Evolutionary conservation across 2,797 vertebrate genomes (phyloP).

Genomic region (Fratercula arctica): DNA sequence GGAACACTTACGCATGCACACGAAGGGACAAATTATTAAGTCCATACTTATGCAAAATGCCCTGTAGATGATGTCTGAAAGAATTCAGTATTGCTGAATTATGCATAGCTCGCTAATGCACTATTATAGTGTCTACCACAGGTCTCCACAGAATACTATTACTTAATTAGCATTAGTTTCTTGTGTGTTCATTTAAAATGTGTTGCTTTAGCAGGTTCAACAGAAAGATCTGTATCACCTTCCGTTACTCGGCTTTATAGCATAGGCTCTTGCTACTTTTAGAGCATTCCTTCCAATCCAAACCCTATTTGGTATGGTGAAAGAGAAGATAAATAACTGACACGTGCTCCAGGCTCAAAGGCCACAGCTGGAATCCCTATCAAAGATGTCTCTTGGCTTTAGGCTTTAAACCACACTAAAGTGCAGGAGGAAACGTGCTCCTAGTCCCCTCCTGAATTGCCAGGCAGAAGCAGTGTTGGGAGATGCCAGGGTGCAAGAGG

Average conservation of each 20-base stretch:
- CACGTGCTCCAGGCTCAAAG: neutral
- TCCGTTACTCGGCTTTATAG: neutral
- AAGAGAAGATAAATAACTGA: neutral
- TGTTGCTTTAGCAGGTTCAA: conserved; percentile 7
- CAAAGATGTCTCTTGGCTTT: neutral
- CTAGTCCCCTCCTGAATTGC: neutral
- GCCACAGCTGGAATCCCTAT: neutral
- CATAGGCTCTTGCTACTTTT: neutral
- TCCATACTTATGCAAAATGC: neutral
- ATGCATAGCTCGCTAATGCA: conserved; percentile 22
- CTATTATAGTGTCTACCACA: neutral
- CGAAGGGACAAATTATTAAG: conserved; percentile 32
- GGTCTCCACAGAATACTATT: conserved; percentile 27
- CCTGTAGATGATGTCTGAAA: neutral
- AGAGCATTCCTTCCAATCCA: neutral
- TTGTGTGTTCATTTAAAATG: conserved; percentile 28
- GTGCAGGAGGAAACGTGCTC: neutral
- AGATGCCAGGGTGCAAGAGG: neutral
- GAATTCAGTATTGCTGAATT: conserved; percentile 28
- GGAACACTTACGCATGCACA: neutral
- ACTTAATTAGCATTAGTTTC: conserved; percentile 52
- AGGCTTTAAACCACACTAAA: neutral
- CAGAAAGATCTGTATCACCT: neutral
- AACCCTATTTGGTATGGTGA: neutral
- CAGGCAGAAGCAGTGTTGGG: neutral